phyloP scores from a whole-genome alignment of 2,113 vertebrate genomes.

The Tauraco erythrolophus region DNA sequence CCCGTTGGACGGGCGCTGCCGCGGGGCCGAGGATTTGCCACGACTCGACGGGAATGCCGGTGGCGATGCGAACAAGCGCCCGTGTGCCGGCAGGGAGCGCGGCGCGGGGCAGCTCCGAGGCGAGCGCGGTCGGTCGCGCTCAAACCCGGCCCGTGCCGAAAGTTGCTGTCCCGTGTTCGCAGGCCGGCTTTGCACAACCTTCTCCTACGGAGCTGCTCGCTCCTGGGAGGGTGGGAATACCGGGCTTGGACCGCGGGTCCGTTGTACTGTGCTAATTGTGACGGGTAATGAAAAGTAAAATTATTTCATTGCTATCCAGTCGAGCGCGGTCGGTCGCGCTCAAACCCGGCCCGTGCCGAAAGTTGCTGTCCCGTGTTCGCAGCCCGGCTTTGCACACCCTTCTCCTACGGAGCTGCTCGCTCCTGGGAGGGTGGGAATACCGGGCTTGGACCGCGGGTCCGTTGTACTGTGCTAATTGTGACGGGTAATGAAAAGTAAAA shows the following conservation, averaged over 20 bases:
- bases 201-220: no score
- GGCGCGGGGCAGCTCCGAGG: no score
- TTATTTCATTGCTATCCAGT: not conserved
- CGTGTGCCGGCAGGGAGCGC: fast-evolving
- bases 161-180: fast-evolving
- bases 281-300: not conserved
- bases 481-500: not conserved
- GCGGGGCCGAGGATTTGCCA: no score
- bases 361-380: fast-evolving
- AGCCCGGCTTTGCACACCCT: fast-evolving
- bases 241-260: fast-evolving
- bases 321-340: no score
- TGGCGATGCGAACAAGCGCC: no score
- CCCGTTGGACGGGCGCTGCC: not conserved
- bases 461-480: fast-evolving
- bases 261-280: fast-evolving
- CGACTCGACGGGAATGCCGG: no score
- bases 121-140: no score
- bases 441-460: fast-evolving
- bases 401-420: no score
- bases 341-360: fast-evolving
- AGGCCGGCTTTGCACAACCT: fast-evolving
- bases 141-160: fast-evolving
- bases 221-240: not conserved
- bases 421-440: not conserved